Evolutionary conservation across 2,113 vertebrate genomes (phyloP).

Genomic region (Muntiacus reevesi): DNA sequence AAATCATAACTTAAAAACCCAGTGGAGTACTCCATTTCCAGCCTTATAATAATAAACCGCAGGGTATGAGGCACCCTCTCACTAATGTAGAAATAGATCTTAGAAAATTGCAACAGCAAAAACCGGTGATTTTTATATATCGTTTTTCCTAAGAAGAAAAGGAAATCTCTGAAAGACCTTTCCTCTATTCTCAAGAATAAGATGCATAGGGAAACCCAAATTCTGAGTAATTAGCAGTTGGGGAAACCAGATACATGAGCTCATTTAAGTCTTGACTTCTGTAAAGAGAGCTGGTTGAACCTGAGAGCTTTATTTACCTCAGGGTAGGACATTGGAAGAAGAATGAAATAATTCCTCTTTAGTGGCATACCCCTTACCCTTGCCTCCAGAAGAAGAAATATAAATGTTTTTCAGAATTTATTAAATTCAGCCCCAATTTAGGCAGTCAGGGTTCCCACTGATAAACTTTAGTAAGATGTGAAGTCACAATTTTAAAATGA

Average conservation of each 20-base stretch:
- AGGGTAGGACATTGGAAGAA: background rate
- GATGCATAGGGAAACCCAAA: background rate
- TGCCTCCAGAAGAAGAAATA: background rate
- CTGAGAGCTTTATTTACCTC: background rate
- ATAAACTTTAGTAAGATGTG: background rate
- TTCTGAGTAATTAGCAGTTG: background rate
- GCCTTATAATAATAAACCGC: background rate
- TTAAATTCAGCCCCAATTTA: background rate
- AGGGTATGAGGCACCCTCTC: background rate
- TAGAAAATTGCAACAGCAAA: background rate
- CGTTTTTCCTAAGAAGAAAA: background rate
- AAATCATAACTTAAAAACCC: constrained; percentile 14
- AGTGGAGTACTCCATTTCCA: background rate
- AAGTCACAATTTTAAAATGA: constrained; percentile 1
- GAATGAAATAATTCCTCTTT: background rate
- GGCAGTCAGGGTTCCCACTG: background rate
- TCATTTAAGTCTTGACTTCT: background rate
- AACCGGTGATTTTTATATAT: background rate
- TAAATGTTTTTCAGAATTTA: background rate
- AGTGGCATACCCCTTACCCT: background rate
- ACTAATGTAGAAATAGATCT: background rate
- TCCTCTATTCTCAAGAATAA: background rate
- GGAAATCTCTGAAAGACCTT: background rate
- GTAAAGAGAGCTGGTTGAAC: background rate
- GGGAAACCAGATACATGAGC: background rate